A percentile compares a stretch with the other conserved stretches of the same genome.
Evolutionary conservation across 2,888 invertebrate species (phyloP).

Genomic region (Dione vanillae): DNA sequence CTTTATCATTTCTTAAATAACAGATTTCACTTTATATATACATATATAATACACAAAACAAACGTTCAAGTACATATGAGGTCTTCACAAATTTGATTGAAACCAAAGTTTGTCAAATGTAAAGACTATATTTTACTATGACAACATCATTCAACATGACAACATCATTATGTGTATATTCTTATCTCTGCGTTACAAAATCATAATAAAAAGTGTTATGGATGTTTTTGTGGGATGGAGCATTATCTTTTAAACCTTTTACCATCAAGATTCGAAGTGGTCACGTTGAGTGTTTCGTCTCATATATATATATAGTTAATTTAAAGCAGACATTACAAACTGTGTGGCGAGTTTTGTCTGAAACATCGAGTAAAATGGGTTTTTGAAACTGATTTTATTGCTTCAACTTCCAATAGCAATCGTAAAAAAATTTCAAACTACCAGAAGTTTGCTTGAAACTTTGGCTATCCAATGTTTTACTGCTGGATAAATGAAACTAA

Average conservation of each 20-base stretch:
- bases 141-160: neutral
- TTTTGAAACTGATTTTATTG: no score
- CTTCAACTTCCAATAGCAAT: slow-evolving; percentile 23
- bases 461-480: slow-evolving; percentile 10
- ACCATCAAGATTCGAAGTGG: slow-evolving; percentile 17
- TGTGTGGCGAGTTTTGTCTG: slow-evolving; percentile 24
- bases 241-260: no score
- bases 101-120: no score
- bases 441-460: slow-evolving; percentile 2
- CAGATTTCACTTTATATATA: no score
- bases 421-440: slow-evolving; percentile 14
- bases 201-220: no score
- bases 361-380: slow-evolving; percentile 19
- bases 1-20: no score
- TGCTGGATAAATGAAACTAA: slow-evolving; percentile 12
- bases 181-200: no score
- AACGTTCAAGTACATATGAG: no score
- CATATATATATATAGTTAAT: slow-evolving; percentile 30
- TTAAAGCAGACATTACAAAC: slow-evolving; percentile 31
- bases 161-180: slow-evolving; percentile 7
- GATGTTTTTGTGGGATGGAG: no score
- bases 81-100: no score
- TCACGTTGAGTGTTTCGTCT: slow-evolving; percentile 25
- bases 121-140: no score
- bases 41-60: no score